phyloP scores from a whole-genome alignment of 2,888 invertebrate species.

The Agrochola lychnidis region DNA sequence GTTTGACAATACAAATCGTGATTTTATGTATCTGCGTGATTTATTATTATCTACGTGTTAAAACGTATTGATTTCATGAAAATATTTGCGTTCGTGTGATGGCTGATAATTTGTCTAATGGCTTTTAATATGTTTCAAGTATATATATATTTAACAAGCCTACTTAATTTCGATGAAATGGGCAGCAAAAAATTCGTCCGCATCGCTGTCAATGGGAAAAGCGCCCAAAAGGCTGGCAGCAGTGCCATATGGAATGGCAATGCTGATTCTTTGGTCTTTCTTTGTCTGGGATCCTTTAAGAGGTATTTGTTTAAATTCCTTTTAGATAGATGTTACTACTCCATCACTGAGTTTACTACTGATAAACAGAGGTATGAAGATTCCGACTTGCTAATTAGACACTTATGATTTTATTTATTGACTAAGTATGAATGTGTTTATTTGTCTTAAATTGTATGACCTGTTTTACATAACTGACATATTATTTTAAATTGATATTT shows the following conservation, averaged over 20 bases:
- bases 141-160: not conserved
- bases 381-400: too few relatives aligned
- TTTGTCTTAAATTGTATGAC: too few relatives aligned
- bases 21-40: constrained; percentile 53
- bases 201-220: not conserved
- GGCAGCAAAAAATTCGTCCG: not conserved
- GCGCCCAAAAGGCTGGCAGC: not conserved
- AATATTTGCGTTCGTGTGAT: not conserved
- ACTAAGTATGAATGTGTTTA: too few relatives aligned
- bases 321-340: too few relatives aligned
- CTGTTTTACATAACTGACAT: too few relatives aligned
- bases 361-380: too few relatives aligned
- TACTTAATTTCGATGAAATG: not conserved
- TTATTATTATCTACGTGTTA: constrained; percentile 31
- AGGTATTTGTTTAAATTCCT: too few relatives aligned
- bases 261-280: not conserved
- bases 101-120: not conserved
- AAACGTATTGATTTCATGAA: constrained; percentile 24
- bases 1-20: constrained; percentile 32
- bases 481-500: too few relatives aligned
- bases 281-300: too few relatives aligned
- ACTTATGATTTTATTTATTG: too few relatives aligned
- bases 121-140: not conserved
- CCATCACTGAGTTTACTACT: too few relatives aligned
- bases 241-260: not conserved